phyloP scores from a whole-genome alignment of 1,140 invertebrate species.

The Acromyrmex heyeri region DNA sequence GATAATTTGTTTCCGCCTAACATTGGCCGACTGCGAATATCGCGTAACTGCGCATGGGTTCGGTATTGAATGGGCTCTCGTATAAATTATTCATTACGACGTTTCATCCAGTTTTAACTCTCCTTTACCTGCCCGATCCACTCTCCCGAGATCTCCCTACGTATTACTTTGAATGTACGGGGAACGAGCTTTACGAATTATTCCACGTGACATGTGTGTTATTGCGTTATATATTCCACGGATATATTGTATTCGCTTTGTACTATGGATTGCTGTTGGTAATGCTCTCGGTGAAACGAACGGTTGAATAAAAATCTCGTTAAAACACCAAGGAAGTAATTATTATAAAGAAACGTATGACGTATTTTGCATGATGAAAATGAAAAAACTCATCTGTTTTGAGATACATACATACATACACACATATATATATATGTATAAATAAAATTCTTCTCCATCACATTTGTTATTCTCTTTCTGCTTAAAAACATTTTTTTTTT shows the following conservation, averaged over 20 bases:
- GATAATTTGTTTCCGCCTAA: conserved; percentile 40
- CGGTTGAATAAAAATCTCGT: conserved; percentile 27
- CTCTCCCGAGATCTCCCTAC: conserved; percentile 12
- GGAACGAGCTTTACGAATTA: conserved; percentile 61
- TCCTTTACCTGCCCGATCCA: conserved; percentile 46
- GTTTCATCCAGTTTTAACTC: conserved; percentile 65
- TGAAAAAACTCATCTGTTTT: neutral
- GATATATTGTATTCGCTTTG: conserved; percentile 62
- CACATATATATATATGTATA: too few relatives aligned
- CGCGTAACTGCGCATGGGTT: conserved; percentile 40
- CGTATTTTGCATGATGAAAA: neutral
- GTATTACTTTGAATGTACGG: conserved; percentile 54
- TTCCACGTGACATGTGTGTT: conserved; percentile 54
- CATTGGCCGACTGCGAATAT: conserved; percentile 21
- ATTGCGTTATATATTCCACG: conserved; percentile 49
- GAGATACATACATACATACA: neutral
- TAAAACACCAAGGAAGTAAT: neutral
- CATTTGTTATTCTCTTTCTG: neutral
- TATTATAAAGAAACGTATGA: neutral
- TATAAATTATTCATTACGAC: conserved; percentile 56
- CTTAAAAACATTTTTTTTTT: neutral
- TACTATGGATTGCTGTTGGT: conserved; percentile 1
- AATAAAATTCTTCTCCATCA: neutral
- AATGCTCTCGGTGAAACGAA: conserved; percentile 11
- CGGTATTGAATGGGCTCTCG: conserved; percentile 47